Evolutionary conservation across 1,140 invertebrate genomes (phyloP).

Genomic region (Neodiprion lecontei): DNA sequence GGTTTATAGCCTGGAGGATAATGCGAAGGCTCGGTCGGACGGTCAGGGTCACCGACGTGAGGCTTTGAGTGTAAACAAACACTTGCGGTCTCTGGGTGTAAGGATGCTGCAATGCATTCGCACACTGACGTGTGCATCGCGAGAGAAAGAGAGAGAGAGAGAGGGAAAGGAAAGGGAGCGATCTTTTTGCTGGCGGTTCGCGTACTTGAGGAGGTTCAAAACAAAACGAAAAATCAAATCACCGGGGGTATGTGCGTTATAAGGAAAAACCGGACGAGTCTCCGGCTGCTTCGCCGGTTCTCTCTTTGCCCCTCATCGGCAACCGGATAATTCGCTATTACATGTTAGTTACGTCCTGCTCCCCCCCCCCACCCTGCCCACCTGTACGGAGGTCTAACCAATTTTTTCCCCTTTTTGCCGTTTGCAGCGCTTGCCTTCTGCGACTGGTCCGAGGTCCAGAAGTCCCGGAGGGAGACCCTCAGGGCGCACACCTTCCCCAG

Average conservation of each 20-base stretch:
- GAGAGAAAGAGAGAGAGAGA: background rate
- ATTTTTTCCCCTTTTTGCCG: conserved; percentile 45
- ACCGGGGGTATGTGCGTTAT: background rate
- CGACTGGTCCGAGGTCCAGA: conserved; percentile 85
- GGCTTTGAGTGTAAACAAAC: background rate
- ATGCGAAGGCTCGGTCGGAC: background rate
- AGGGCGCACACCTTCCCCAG: conserved; percentile 79
- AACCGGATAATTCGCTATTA: conserved; percentile 12
- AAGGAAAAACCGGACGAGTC: background rate
- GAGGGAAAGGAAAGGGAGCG: conserved; percentile 1
- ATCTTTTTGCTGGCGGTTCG: background rate
- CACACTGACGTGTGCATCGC: too few species aligned
- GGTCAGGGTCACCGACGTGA: background rate
- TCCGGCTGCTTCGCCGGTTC: background rate
- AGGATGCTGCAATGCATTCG: too few species aligned
- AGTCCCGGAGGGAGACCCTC: conserved; percentile 78
- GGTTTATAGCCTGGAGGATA: background rate
- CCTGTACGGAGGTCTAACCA: too few species aligned
- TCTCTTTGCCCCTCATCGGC: background rate
- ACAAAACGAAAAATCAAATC: background rate
- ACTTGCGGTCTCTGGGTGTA: background rate
- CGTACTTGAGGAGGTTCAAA: background rate
- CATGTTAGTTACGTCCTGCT: conserved; percentile 10
- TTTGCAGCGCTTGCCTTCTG: conserved; percentile 82
- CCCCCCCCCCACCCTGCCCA: background rate